phyloP scores from a whole-genome alignment of 2,113 vertebrate species.

The Rhinoderma darwinii region DNA sequence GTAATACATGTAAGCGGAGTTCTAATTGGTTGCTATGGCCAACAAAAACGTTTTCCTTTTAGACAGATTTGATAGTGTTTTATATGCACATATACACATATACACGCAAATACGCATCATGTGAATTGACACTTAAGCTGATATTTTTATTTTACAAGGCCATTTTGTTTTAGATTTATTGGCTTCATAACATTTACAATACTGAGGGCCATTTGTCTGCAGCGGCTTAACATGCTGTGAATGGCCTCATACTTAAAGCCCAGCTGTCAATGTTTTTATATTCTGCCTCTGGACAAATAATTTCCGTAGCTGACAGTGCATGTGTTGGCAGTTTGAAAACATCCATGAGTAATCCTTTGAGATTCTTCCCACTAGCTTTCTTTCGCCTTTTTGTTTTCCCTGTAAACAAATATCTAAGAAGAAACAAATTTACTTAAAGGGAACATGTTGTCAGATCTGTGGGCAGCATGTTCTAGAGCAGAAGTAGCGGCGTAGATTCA shows the following conservation, averaged over 20 bases:
- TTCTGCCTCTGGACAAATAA: slow-evolving; percentile 26
- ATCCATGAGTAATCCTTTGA: slow-evolving; percentile 17
- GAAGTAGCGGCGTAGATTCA: neutral
- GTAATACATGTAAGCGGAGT: no score
- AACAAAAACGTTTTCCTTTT: no score
- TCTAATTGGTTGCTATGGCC: no score
- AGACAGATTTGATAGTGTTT: no score
- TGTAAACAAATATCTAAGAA: slow-evolving; percentile 1
- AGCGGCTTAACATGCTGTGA: neutral
- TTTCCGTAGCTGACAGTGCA: slow-evolving; percentile 7
- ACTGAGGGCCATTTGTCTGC: neutral
- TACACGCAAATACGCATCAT: no score
- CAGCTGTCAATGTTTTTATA: slow-evolving; percentile 30
- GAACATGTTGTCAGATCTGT: neutral
- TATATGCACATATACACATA: no score
- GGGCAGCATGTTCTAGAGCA: no score
- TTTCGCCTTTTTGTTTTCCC: neutral
- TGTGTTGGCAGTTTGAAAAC: slow-evolving; percentile 1
- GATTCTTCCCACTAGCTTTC: neutral
- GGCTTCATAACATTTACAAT: neutral
- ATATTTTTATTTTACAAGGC: neutral
- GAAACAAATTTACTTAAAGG: neutral
- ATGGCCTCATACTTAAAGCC: neutral
- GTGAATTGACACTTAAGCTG: neutral
- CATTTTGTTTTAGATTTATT: neutral